phyloP scores from a whole-genome alignment of 1,140 invertebrate genomes.

The Periplaneta americana region DNA sequence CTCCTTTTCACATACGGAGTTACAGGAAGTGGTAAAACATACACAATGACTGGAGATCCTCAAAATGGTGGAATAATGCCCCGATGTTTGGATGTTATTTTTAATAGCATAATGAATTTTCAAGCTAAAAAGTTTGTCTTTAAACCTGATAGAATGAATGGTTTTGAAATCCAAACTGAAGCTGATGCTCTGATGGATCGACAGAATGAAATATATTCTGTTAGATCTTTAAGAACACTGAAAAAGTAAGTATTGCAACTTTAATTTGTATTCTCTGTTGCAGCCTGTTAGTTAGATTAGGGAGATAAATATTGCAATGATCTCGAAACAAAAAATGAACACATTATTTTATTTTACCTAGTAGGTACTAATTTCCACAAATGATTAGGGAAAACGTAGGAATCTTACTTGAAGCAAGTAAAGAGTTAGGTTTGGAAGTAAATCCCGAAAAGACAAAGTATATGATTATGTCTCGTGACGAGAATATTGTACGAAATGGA shows the following conservation, averaged over 20 bases:
- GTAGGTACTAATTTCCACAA: no score
- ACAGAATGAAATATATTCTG: constrained; percentile 44
- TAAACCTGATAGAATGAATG: constrained; percentile 89
- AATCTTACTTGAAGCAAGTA: no score
- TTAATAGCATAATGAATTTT: constrained; percentile 77
- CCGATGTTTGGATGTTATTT: constrained; percentile 83
- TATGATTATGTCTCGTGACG: no score
- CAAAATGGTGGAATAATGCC: constrained; percentile 82
- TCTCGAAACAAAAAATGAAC: not conserved
- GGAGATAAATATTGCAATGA: not conserved
- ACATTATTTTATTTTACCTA: no score
- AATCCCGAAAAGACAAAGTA: no score
- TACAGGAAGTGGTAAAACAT: constrained; percentile 94
- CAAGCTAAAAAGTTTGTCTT: constrained; percentile 82
- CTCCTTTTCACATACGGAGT: constrained; percentile 94
- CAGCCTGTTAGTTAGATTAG: not conserved
- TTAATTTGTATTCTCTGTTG: constrained; percentile 4
- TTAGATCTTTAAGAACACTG: constrained; percentile 30
- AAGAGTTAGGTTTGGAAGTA: no score
- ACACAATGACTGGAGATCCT: constrained; percentile 82
- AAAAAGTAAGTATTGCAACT: constrained; percentile 29
- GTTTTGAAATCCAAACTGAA: constrained; percentile 85
- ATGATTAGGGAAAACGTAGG: no score
- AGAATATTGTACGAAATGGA: no score
- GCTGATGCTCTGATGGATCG: constrained; percentile 81